phyloP scores from a whole-genome alignment of 2,797 vertebrate species.

The Darevskia nairensis region DNA sequence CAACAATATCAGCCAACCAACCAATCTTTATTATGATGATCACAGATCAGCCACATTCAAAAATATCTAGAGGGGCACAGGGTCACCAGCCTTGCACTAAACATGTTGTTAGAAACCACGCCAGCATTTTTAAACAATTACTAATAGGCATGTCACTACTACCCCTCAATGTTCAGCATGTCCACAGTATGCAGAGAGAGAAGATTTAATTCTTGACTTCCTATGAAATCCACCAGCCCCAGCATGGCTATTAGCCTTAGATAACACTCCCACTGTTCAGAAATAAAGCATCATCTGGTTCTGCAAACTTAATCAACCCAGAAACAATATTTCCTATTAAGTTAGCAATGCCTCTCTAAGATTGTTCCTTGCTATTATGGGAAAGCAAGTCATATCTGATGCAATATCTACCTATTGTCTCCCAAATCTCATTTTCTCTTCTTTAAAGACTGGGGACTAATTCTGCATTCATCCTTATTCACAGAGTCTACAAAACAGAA shows the following conservation, averaged over 20 bases:
- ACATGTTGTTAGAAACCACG: neutral
- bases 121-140: too few relatives aligned
- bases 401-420: constrained; percentile 36
- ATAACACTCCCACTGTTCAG: neutral
- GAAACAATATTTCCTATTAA: constrained; percentile 30
- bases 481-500: neutral
- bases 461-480: neutral
- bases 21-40: too few relatives aligned
- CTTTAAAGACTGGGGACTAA: neutral
- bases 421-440: neutral
- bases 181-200: neutral
- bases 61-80: too few relatives aligned
- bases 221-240: neutral
- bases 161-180: neutral
- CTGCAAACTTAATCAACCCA: constrained; percentile 37
- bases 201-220: neutral
- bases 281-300: constrained; percentile 26
- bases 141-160: neutral
- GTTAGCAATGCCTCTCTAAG: constrained; percentile 46
- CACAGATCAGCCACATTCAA: too few relatives aligned
- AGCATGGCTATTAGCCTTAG: neutral
- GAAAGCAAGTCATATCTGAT: constrained; percentile 46
- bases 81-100: neutral
- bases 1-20: too few relatives aligned
- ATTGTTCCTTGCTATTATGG: constrained; percentile 31